These are phyloP conservation scores for Vireo griseus DNA, from an alignment of 2,797 vertebrate species.

Conservation along the genomic window DNA sequence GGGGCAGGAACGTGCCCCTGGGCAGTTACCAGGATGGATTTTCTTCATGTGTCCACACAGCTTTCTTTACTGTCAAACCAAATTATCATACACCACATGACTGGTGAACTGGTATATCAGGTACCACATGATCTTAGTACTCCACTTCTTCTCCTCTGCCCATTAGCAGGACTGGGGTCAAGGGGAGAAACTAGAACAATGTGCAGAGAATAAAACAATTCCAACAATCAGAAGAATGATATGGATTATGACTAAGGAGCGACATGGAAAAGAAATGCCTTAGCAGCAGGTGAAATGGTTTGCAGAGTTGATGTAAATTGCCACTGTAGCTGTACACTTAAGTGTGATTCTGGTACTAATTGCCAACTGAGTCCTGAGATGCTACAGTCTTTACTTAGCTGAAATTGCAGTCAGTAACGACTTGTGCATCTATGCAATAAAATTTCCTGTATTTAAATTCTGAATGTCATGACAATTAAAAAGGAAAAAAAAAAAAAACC, in stretches of 20 bases:
- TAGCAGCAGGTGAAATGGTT: not conserved
- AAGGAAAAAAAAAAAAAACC: not conserved
- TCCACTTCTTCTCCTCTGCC: not conserved
- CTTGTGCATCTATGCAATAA: not conserved
- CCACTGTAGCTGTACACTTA: not conserved
- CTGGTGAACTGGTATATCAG: not conserved
- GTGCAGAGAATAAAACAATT: not conserved
- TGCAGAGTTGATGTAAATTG: not conserved
- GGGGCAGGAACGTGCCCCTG: not conserved
- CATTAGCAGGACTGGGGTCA: not conserved
- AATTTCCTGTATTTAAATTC: not conserved
- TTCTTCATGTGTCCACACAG: not conserved
- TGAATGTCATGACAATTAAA: not conserved
- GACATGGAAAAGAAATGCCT: not conserved
- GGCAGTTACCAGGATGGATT: not conserved
- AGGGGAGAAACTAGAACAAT: not conserved
- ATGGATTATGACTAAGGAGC: not conserved
- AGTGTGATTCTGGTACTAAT: not conserved
- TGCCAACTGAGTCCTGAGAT: not conserved
- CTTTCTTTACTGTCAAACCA: not conserved
- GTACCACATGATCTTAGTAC: not conserved
- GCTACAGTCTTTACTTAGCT: not conserved
- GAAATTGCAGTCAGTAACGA: not conserved
- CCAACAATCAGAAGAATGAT: not conserved
- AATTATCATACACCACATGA: not conserved